Evolutionary conservation across 2,797 vertebrate species (phyloP).

Genomic region (Pseudocheirus occidentalis): DNA sequence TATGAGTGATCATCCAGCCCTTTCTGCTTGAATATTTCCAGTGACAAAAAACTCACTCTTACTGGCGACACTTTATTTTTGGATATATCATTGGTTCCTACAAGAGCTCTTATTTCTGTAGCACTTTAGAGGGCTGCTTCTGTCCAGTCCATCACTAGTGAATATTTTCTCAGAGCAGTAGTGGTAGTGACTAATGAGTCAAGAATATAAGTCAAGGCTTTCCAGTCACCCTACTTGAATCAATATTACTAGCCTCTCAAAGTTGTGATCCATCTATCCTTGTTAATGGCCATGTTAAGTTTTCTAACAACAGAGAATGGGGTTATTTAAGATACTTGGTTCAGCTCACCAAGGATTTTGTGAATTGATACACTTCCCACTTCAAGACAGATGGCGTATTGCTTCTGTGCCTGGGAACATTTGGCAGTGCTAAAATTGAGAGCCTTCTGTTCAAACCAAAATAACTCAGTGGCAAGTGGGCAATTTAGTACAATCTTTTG

Average conservation of each 20-base stretch:
- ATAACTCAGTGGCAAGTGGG: conserved; percentile 73
- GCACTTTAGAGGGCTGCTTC: conserved; percentile 27
- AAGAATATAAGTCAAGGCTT: conserved; percentile 48
- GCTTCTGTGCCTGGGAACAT: conserved; percentile 65
- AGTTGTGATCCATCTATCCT: conserved; percentile 54
- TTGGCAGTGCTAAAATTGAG: conserved; percentile 65
- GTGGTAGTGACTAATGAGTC: conserved; percentile 8
- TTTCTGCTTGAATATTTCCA: neutral
- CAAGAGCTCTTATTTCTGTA: neutral
- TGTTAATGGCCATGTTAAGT: conserved; percentile 44
- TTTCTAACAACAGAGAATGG: conserved; percentile 44
- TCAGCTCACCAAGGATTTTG: conserved; percentile 57
- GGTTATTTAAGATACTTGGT: conserved; percentile 48
- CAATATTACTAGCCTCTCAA: conserved; percentile 30
- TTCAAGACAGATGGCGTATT: conserved; percentile 69
- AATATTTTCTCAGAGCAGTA: conserved; percentile 55
- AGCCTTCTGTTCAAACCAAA: conserved; percentile 70
- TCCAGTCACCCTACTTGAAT: neutral
- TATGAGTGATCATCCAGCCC: neutral
- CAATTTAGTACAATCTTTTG: conserved; percentile 56
- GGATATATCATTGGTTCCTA: neutral
- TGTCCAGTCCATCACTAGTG: conserved; percentile 33
- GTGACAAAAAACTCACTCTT: neutral
- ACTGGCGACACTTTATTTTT: neutral
- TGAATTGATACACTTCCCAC: conserved; percentile 53